These are phyloP conservation scores for Myanophis thanlyinensis DNA, from an alignment of 2,113 vertebrate species.

Conservation along the genomic window DNA sequence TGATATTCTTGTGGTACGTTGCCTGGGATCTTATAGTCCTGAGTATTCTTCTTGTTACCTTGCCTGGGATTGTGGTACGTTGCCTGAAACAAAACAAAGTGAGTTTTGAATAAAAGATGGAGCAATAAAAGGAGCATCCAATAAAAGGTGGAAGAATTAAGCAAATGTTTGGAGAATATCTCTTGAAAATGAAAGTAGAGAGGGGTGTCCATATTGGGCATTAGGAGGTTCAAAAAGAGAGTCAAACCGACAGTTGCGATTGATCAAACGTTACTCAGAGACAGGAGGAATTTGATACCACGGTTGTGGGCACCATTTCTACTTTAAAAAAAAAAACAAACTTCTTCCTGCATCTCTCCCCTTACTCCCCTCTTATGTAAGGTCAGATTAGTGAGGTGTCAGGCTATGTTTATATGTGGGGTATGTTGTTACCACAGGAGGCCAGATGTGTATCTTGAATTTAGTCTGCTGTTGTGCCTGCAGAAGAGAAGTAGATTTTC, in stretches of 20 bases:
- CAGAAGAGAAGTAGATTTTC: not conserved
- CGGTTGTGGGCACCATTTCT: not conserved
- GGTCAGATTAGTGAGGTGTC: not conserved
- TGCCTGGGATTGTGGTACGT: too few relatives aligned
- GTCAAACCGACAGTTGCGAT: not conserved
- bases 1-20: too few relatives aligned
- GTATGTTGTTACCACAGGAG: not conserved
- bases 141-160: not conserved
- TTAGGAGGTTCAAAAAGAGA: not conserved
- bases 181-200: not conserved
- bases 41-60: too few relatives aligned
- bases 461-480: not conserved
- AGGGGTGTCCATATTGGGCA: not conserved
- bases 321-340: too few relatives aligned
- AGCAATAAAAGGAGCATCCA: too few relatives aligned
- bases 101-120: not conserved
- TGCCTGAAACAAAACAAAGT: not conserved
- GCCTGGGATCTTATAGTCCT: too few relatives aligned
- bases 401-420: not conserved
- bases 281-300: not conserved
- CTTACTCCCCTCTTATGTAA: not conserved
- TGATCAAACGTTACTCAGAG: not conserved
- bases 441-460: not conserved
- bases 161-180: not conserved
- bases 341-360: not conserved